Conservation (phyloP, 2,888 invertebrate species). For the Hyalella azteca region DNA sequence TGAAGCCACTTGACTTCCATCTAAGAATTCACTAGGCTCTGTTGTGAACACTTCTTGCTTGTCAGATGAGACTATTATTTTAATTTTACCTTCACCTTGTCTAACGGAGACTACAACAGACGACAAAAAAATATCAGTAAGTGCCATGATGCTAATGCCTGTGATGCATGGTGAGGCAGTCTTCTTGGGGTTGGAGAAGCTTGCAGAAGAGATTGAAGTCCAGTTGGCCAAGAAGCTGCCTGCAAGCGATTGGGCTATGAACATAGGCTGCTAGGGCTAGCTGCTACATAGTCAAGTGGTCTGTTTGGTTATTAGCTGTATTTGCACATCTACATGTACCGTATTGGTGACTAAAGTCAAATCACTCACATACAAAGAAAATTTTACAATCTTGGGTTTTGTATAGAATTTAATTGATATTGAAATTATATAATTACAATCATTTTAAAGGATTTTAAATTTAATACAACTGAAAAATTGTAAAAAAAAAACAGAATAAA, state of each 20-base stretch:
- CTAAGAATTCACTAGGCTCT: too few relatives aligned
- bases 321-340: too few relatives aligned
- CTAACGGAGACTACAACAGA: not conserved
- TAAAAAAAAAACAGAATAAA: not conserved
- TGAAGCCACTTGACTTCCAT: too few relatives aligned
- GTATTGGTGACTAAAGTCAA: too few relatives aligned
- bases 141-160: not conserved
- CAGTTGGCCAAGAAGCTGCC: not conserved
- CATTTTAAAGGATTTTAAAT: not conserved
- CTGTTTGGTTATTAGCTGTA: too few relatives aligned
- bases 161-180: not conserved
- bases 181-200: not conserved
- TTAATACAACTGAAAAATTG: not conserved
- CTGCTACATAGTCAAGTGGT: too few relatives aligned
- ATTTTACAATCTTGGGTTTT: not conserved
- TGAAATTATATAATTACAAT: not conserved
- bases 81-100: too few relatives aligned
- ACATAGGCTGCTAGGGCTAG: too few relatives aligned
- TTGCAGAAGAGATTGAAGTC: not conserved
- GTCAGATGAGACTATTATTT: too few relatives aligned
- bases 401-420: not conserved
- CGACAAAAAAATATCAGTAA: not conserved
- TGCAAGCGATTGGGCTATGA: not conserved
- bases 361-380: not conserved
- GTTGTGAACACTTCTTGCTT: too few relatives aligned